Base-by-base conservation (phyloP, 1,140 invertebrate species). In the Drosophila carrolli region DNA sequence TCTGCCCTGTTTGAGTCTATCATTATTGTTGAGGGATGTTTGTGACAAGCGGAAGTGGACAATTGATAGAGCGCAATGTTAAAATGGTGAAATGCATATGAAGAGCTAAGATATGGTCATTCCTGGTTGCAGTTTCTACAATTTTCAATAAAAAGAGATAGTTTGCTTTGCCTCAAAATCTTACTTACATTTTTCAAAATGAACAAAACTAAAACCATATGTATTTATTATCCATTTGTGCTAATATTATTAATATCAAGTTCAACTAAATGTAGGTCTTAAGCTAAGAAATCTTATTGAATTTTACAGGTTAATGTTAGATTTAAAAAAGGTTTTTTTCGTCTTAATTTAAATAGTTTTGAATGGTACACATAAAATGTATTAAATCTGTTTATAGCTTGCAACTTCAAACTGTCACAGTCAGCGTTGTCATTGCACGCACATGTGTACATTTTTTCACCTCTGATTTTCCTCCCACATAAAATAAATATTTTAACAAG, bases 401-500 rank as follows among this genome's bases (percentile, higher is more conserved):
- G 35, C 13, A 67, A 73, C 41, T 67, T 59, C 3, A n/a, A 47
- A 41, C 55, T 41, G 57, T 46, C 40, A 37, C 41, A 53, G 61
- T 78, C 78, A 81, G 74, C 63, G 50, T 56, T 70, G 56, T 56
- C 19, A 70, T 56, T 40, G n/a, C 48, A 35, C 32, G 37, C 35
- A 7, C 9, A 27, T 35, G 37, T 55, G 38, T 50, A 58, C 16
- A 62, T 67, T 84, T 80, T 55, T 43, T 47, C 14, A 9, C 14
- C n/a, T 27, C 35, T 16, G 14, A 47, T 32, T 43, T 44, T 40
- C n/a, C 68, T 4, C 61, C 53, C 62, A 78, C 60, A 86, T 68
- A 76, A 82, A 88, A 83, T 88, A 86, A 86, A 86, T 86, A 86
- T 86, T 86, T 86, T 83, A 76, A 79, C 84, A 89, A 83, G 79